Evolutionary conservation across 2,797 vertebrate genomes (phyloP), one percentile per base, ranked within the genome.

Genomic region (Enteromius fasciolatus): DNA sequence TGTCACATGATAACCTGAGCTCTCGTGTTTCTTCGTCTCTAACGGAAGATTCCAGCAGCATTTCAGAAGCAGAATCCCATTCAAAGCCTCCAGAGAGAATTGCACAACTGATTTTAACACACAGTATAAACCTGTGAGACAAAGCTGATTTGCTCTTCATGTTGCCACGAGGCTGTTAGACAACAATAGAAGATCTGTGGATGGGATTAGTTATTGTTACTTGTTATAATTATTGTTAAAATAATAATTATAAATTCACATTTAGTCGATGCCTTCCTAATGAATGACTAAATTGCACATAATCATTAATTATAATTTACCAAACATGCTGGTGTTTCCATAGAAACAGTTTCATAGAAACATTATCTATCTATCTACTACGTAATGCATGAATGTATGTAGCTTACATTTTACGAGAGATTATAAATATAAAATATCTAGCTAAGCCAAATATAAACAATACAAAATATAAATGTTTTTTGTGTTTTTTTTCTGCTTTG

Each of bases 1-100:
- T 25, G 31, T 52, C 31, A 75, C 31, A 23, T 81, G 80, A 52
- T 66, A 18, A 33, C 36, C 36, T 10, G 50, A 59, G 52, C 36
- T 59, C 50, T 70, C 14, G 1, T 31, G 50, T 70, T 69, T 78
- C 33, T 48, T 44, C 23, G 23, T 44, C 54, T 28, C 10, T 61
- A 76, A 28, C 9, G 0, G 9, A 76, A 23, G n/a, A 18, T 44
- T 61, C 41, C 10, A 25, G 46, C n/a, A 44, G 23, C 7, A 8
- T 44, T 59, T 11, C 39, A 28, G 61, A 52, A 48, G 75, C 25
- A 41, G 33, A 76, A 76, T 44, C 23, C 23, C n/a, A 31, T 48
- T 64, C 17, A 64, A 46, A 77, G 6, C 17, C 17, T 48, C 18
- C 17, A 14, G 11, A 64, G 41, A 64, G 9, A 59, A 41, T 10